Evolutionary conservation across 2,888 invertebrate species (phyloP), one percentile per base, ranked within the genome.

Genomic region (Cybosia mesomella): DNA sequence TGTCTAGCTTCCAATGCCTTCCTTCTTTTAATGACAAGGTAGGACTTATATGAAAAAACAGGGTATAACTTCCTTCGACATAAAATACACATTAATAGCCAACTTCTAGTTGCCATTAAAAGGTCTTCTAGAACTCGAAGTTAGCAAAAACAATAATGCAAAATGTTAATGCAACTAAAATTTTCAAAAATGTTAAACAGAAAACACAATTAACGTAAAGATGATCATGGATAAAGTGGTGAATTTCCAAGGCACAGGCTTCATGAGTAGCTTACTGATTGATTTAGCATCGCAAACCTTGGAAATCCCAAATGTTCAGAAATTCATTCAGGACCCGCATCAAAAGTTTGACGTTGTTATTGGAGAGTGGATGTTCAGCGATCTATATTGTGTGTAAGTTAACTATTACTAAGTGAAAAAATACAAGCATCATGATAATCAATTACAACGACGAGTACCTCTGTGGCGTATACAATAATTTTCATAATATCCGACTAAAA

Each of bases 281-380:
- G 13, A 67, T 5, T 32, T 85, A 0, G 73, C 79, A 0, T 57
- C 64, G 1, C 34, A 63, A 0, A 82, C 87, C 0, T 39, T 89
- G 1, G 58, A 59, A 0, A 83, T 85, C 18, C 65, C 69, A 13
- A 85, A 83, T 34, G 76, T 89, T 0, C 81, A 81, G 43, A 80
- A 76, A 0, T 43, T 91, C 0, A 70, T 91, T 13, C 76, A 78
- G 4, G 87, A 91, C 63, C 81, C 83, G 0, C 80, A 59, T 0
- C 73, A 84, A 65, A 68, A 77, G 0, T 89, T 90, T 61, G 92
- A 92, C 68, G 81, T 85, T 1, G 81, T 91, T 0, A 76, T 92
- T 18, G 81, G 82, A 2, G 91, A 92, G 70, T 91, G 88, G 83
- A 80, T 91, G 83, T 89, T 87, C 59, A 79, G 68, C 15, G 88